Base-by-base conservation (phyloP, 2,113 vertebrate species). In the Odocoileus hemionus region DNA sequence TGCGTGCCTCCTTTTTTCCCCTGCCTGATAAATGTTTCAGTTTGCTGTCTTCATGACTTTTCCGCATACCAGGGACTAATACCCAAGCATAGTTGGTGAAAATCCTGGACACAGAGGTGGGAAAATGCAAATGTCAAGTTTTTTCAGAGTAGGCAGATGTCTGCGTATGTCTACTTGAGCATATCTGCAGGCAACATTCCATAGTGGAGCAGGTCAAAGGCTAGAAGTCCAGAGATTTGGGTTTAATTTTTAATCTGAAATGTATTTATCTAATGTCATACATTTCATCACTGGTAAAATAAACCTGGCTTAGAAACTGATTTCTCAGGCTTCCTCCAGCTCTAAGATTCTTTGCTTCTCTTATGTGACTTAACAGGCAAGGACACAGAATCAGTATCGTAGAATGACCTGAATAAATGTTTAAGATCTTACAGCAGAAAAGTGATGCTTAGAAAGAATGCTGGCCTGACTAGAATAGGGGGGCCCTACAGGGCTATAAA, bases 241-340 rank as follows among this genome's bases (percentile, higher is more conserved):
- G 43, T 74, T 91, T 96, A 60, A 84, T 97, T 70, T 92, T 95
- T 86, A 92, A 96, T 28, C 64, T 90, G 43, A 89, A 54, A 83
- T 87, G 33, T 89, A 84, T 60, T 79, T 79, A 86, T 54, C 83
- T 57, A 74, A 94, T 64, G 74, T 10, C 39, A 54, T 60, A 55
- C 19, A n/a, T n/a, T 78, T 90, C 43, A 55, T 89, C 47, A 67
- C 1, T 82, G n/a, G 45, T 54, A 85, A 95, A 93, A 93, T 78
- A 86, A 64, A 93, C 60, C 26, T 76, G 16, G 30, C 23, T 84
- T 82, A 76, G 25, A 25, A 67, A 92, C n/a, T 58, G 54, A 82
- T 52, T 88, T 55, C 86, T 36, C 84, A 60, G 50, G 54, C n/a
- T 28, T 60, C 54, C 84, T 96, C 58, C 4, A 83, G 15, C 33